Percentiles rank a stretch among this genome's conserved stretches.
Conservation (phyloP, 1,140 invertebrate genomes). For the Globodera rostochiensis region DNA sequence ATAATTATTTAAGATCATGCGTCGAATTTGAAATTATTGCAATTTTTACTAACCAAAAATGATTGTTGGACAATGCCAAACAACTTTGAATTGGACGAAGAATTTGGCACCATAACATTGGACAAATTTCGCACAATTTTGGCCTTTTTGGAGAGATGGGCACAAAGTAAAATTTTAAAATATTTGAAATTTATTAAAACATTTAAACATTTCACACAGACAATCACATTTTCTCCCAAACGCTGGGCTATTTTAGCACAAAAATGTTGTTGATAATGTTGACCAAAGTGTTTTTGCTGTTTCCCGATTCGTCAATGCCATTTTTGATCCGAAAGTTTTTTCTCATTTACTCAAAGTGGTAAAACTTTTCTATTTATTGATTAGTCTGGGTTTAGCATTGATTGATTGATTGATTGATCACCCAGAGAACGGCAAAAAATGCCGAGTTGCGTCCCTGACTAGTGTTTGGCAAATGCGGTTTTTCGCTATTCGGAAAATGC, state of each 20-base stretch:
- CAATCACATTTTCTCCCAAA: neutral
- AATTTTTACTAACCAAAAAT: neutral
- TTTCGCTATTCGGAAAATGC: too few relatives aligned
- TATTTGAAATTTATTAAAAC: neutral
- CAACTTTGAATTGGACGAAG: neutral
- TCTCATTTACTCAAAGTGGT: conserved; percentile 17
- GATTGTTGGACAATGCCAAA: neutral
- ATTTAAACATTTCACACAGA: neutral
- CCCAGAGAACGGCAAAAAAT: neutral
- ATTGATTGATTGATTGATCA: neutral
- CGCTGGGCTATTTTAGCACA: neutral
- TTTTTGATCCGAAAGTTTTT: conserved; percentile 12
- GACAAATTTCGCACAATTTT: neutral
- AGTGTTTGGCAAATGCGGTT: too few relatives aligned
- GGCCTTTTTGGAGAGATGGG: neutral
- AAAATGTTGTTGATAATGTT: neutral
- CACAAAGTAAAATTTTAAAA: neutral
- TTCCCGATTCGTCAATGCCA: conserved; percentile 2
- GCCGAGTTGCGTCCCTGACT: too few relatives aligned
- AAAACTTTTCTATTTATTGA: neutral
- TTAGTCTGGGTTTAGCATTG: too few relatives aligned
- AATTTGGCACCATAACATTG: neutral
- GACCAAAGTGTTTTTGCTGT: conserved; percentile 4
- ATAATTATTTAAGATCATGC: neutral
- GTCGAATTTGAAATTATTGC: neutral